Evolutionary conservation across 2,888 invertebrate species (phyloP).

Genomic region (Arrhopalites spinosus): DNA sequence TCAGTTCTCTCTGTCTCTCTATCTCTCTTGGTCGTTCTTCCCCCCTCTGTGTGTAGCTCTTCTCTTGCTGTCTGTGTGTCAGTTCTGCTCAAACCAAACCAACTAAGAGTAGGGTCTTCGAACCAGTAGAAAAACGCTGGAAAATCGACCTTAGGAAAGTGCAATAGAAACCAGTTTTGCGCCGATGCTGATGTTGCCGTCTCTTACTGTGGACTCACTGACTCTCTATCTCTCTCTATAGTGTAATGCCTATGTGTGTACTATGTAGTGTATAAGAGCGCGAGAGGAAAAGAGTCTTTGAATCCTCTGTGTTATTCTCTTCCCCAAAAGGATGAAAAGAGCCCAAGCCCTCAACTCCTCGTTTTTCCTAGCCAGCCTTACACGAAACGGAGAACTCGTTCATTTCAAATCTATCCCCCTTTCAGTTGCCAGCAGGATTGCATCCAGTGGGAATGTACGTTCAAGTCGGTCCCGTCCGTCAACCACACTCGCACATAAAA

Average conservation of each 20-base stretch:
- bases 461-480: slow-evolving; percentile 25
- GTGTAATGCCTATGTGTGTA: not conserved
- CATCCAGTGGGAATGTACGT: slow-evolving; percentile 30
- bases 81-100: slow-evolving; percentile 18
- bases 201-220: not conserved
- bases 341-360: slow-evolving; percentile 36
- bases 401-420: slow-evolving; percentile 3
- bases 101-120: slow-evolving; percentile 23
- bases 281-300: slow-evolving; percentile 17
- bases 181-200: slow-evolving; percentile 23
- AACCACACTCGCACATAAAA: slow-evolving; percentile 2
- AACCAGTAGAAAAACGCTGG: slow-evolving; percentile 35
- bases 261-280: not conserved
- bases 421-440: slow-evolving; percentile 34
- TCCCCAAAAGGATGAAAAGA: slow-evolving; percentile 36
- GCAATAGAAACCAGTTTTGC: slow-evolving; percentile 36
- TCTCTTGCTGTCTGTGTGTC: slow-evolving; percentile 24
- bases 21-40: not conserved
- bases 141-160: slow-evolving; percentile 38
- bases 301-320: slow-evolving; percentile 14
- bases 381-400: too few relatives aligned
- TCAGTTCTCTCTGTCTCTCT: slow-evolving; percentile 36
- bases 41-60: slow-evolving; percentile 7
- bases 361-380: slow-evolving; percentile 14
- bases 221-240: not conserved